phyloP scores from a whole-genome alignment of 1,140 invertebrate species.

The Macrobrachium nipponense region DNA sequence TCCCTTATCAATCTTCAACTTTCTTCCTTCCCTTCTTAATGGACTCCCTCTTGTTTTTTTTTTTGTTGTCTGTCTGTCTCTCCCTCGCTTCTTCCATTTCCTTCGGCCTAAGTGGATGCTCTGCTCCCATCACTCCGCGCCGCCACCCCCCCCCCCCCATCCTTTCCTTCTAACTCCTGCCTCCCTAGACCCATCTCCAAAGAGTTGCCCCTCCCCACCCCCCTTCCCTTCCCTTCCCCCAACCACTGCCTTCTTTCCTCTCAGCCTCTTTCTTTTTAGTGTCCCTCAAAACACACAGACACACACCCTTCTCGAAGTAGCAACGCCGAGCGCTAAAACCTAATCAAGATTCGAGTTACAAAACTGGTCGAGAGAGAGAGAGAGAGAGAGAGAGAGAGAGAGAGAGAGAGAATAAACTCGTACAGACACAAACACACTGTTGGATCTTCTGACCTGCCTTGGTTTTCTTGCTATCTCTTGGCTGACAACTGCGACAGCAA shows the following conservation, averaged over 20 bases:
- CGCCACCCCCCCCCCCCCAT: no score
- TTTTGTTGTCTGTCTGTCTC: slow-evolving; percentile 6
- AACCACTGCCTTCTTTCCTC: no score
- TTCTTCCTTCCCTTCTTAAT: background rate
- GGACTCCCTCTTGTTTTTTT: no score
- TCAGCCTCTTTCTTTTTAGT: no score
- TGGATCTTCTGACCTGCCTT: no score
- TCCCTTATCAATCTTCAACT: background rate
- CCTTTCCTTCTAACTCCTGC: no score
- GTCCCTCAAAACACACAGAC: no score
- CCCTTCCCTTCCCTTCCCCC: no score
- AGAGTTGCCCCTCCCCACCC: no score
- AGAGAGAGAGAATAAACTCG: background rate
- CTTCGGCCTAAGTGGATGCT: background rate
- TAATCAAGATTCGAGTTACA: slow-evolving; percentile 34
- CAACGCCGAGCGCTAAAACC: slow-evolving; percentile 21
- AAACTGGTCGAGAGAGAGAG: background rate
- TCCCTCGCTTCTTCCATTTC: slow-evolving; percentile 6
- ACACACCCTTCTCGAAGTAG: background rate
- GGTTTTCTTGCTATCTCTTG: no score
- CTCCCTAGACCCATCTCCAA: no score
- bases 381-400: background rate
- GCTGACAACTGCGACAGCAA: slow-evolving; percentile 15
- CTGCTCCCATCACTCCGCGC: no score
- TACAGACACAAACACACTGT: background rate